phyloP scores from a whole-genome alignment of 92 coral and sea anemone species.

The Phenganax marumi region DNA sequence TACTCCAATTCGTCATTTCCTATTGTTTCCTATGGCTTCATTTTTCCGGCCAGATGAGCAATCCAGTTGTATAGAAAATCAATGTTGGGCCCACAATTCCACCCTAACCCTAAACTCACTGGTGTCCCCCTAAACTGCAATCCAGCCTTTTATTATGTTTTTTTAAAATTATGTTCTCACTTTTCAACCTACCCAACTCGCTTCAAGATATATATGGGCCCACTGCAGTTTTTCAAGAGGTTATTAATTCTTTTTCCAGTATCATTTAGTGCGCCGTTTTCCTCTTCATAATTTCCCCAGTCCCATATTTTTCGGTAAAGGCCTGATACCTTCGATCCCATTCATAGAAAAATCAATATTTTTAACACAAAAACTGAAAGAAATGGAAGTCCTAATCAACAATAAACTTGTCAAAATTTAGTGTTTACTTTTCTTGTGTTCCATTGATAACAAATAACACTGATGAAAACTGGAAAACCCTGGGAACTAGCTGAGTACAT shows the following conservation, averaged over 20 bases:
- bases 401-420: too few relatives aligned
- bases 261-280: conserved; percentile 23
- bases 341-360: conserved; percentile 38
- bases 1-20: too few relatives aligned
- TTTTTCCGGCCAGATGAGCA: too few relatives aligned
- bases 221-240: conserved; percentile 16
- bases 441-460: too few relatives aligned
- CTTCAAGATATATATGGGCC: conserved; percentile 21
- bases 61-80: too few relatives aligned
- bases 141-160: background rate
- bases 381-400: too few relatives aligned
- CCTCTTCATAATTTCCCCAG: conserved; percentile 69
- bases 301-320: conserved; percentile 73
- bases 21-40: too few relatives aligned
- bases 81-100: too few relatives aligned
- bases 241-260: background rate
- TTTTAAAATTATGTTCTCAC: background rate
- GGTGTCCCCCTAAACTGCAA: background rate
- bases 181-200: conserved; percentile 29
- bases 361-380: background rate
- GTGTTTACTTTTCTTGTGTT: too few relatives aligned
- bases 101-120: background rate
- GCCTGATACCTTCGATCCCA: conserved; percentile 83
- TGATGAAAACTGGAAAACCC: background rate
- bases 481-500: background rate